These are phyloP conservation scores for Plebejus melissa DNA, from an alignment of 2,888 invertebrate species.

Conservation along the genomic window DNA sequence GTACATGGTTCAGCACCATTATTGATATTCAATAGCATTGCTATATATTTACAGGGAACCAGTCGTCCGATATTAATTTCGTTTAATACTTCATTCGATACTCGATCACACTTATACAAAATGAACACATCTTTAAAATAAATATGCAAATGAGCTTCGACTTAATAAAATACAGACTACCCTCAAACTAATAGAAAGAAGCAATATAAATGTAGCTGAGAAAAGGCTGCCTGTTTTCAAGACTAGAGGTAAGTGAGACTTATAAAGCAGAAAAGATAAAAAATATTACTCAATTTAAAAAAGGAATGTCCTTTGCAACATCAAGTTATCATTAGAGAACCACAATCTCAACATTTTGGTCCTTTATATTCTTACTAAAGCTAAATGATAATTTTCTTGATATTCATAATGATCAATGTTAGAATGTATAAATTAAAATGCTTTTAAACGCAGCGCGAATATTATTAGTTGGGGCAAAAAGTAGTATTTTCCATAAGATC, in stretches of 20 bases:
- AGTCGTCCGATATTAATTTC: conserved; percentile 22
- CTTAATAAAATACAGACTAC: not conserved
- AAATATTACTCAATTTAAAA: too few relatives aligned
- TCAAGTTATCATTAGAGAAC: conserved; percentile 1
- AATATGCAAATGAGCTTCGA: conserved; percentile 6
- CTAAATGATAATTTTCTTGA: conserved; percentile 10
- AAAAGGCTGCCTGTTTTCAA: not conserved
- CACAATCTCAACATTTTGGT: conserved; percentile 7
- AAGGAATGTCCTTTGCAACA: not conserved
- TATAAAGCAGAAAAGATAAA: not conserved
- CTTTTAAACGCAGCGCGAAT: not conserved
- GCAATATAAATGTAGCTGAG: not conserved
- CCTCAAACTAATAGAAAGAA: not conserved
- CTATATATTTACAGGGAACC: conserved; percentile 17
- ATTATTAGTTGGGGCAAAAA: not conserved
- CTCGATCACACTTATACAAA: conserved; percentile 51
- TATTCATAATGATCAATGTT: conserved; percentile 1
- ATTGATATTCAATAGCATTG: conserved; percentile 17
- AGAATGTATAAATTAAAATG: not conserved
- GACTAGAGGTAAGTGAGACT: not conserved
- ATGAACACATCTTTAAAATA: conserved; percentile 59
- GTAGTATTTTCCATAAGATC: not conserved
- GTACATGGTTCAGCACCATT: conserved; percentile 24
- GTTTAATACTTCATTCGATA: conserved; percentile 44
- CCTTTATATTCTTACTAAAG: conserved; percentile 3